A percentile compares a stretch with the other conserved stretches of the same genome.
These are phyloP conservation scores for Scaptomyza polygonia DNA, from an alignment of 2,888 invertebrate genomes.

Conservation along the genomic window DNA sequence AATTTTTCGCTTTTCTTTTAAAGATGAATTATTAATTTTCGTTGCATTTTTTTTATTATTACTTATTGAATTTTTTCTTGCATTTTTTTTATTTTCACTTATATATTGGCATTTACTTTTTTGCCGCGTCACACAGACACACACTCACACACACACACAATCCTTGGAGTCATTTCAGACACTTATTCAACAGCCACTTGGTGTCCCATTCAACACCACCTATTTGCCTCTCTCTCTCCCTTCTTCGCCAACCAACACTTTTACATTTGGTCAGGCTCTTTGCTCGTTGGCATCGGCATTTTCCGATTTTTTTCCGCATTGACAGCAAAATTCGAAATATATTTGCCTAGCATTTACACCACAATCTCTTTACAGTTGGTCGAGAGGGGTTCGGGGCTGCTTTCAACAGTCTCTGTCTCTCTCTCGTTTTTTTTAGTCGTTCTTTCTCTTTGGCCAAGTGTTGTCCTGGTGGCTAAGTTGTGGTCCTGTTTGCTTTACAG, in stretches of 20 bases:
- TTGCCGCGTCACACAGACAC: conserved; percentile 12
- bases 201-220: conserved; percentile 8
- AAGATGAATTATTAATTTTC: neutral
- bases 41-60: neutral
- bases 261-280: conserved; percentile 3
- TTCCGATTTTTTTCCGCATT: conserved; percentile 69
- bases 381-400: conserved; percentile 12
- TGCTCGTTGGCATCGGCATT: conserved; percentile 41
- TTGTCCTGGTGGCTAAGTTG: conserved; percentile 37
- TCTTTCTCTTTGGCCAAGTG: conserved; percentile 23
- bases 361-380: conserved; percentile 43
- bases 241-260: neutral
- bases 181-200: conserved; percentile 58
- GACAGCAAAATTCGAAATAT: conserved; percentile 80
- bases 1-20: neutral
- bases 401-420: conserved; percentile 43
- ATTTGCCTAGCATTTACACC: conserved; percentile 69
- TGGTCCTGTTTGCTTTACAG: conserved; percentile 57
- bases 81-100: conserved; percentile 3
- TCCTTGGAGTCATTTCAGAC: conserved; percentile 48
- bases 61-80: conserved; percentile 2
- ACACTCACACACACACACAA: conserved; percentile 1
- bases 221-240: neutral
- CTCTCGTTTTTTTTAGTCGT: neutral
- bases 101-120: conserved; percentile 17